A percentile compares a stretch with the other conserved stretches of the same genome.
phyloP scores from a whole-genome alignment of 2,888 invertebrate species.

The Orchesella flavescens region DNA sequence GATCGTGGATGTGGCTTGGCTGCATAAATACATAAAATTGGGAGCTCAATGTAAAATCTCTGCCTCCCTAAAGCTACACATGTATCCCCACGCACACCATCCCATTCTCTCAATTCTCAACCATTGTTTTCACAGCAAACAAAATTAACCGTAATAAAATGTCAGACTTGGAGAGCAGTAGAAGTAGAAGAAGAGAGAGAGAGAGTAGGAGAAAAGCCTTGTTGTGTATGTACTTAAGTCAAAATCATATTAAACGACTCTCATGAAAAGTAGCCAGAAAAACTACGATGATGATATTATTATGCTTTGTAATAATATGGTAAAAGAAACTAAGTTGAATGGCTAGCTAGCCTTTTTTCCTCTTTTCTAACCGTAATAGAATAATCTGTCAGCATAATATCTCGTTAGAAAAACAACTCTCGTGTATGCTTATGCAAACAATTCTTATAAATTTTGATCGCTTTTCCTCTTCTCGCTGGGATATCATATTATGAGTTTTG shows the following conservation, averaged over 20 bases:
- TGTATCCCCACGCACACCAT: constrained; percentile 37
- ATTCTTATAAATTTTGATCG: constrained; percentile 46
- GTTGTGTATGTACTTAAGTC: constrained; percentile 1
- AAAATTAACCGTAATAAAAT: constrained; percentile 78
- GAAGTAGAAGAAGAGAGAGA: constrained; percentile 7
- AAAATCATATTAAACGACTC: constrained; percentile 24
- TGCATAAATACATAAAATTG: constrained; percentile 5
- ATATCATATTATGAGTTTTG: neutral
- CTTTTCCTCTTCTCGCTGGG: constrained; percentile 36
- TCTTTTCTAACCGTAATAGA: constrained; percentile 78
- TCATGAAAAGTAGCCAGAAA: neutral
- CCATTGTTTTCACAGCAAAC: constrained; percentile 81
- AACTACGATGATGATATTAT: constrained; percentile 11
- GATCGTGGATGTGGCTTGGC: too few species aligned
- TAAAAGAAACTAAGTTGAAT: neutral
- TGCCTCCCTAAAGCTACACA: constrained; percentile 54
- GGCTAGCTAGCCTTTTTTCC: constrained; percentile 31
- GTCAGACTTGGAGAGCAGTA: constrained; percentile 35
- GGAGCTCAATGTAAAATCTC: constrained; percentile 38
- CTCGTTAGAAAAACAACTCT: constrained; percentile 60
- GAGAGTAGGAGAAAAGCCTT: constrained; percentile 17
- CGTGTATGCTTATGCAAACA: constrained; percentile 56
- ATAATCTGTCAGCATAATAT: constrained; percentile 78
- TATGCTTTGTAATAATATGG: neutral
- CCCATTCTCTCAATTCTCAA: constrained; percentile 52